Conservation (phyloP, 2,888 invertebrate genomes). For the Lasioglossum calceatum region DNA sequence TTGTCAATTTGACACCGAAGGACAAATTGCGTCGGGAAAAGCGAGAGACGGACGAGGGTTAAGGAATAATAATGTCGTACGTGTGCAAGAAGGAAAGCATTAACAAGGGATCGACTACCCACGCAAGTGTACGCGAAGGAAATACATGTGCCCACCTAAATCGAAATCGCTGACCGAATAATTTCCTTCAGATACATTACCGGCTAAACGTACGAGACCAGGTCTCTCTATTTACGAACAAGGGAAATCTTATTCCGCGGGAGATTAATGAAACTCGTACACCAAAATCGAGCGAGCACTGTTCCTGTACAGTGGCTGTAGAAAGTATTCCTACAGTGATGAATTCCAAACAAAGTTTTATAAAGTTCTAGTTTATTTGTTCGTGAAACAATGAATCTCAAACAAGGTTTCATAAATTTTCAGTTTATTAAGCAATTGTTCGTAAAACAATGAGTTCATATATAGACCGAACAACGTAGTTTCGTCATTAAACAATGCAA, state of each 20-base stretch:
- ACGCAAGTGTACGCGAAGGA: conserved; percentile 4
- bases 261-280: not conserved
- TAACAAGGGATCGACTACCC: not conserved
- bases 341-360: not conserved
- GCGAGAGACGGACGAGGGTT: not conserved
- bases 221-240: not conserved
- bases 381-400: not conserved
- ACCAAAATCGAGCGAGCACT: not conserved
- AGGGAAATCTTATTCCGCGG: not conserved
- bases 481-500: too few species aligned
- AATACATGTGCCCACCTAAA: conserved; percentile 11
- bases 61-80: not conserved
- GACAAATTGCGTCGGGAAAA: not conserved
- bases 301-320: not conserved
- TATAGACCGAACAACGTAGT: too few species aligned
- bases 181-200: conserved; percentile 10
- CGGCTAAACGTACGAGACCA: not conserved
- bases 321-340: not conserved
- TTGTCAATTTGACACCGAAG: not conserved
- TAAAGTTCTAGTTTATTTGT: not conserved
- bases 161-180: conserved; percentile 17
- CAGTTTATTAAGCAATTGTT: too few species aligned
- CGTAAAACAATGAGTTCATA: too few species aligned
- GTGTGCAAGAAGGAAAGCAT: not conserved
- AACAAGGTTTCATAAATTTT: too few species aligned